Base-by-base conservation (phyloP, 2,888 invertebrate species). In the Sarcophaga variegata region DNA sequence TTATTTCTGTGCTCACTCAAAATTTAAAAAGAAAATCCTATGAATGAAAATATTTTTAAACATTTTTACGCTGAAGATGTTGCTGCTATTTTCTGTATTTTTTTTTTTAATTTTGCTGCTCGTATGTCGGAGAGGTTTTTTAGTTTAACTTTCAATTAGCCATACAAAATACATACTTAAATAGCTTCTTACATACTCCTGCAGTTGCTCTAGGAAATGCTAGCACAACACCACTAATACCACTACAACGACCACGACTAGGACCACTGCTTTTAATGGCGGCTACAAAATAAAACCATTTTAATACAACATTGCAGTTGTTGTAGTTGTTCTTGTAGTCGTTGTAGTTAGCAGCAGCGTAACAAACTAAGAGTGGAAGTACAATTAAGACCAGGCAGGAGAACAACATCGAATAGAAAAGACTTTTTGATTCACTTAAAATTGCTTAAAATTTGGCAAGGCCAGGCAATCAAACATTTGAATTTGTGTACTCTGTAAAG, bases 141-240 rank as follows among this genome's bases (percentile, higher is more conserved):
- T 49, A 78, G 78, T 78, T 83, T 76, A 78, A 75, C 70, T 81
- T 84, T 83, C 83, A 86, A 86, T 83, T 83, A 83, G 83, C 76
- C 64, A 47, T 60, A 78, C 72, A 81, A 85, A 27, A 81, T 77
- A 63, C 59, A 66, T 66, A 76, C 37, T 77, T 69, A 54, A 6
- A 72, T 22, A 37, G 5, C 37, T 37, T 37, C 37, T 37, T 37
- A 49, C 14, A 49, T 63, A 45, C 63, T 75, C 8, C 8, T 49
- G 27, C 54, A 54, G 54, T 17, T 54, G 4, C 17, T 54, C 5
- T 4, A 17, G 54, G 54, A 54, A 54, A 54, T 54, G 17, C 54
- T 17, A 54, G 2, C 10, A 14, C 54, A 14, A 17, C 17, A 54
- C 54, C 54, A 54, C 54, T 54, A 12, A 14, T 54, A 54, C 54